These are phyloP conservation scores for Notothenia rossii DNA, from an alignment of 2,113 vertebrate species.

Conservation along the genomic window DNA sequence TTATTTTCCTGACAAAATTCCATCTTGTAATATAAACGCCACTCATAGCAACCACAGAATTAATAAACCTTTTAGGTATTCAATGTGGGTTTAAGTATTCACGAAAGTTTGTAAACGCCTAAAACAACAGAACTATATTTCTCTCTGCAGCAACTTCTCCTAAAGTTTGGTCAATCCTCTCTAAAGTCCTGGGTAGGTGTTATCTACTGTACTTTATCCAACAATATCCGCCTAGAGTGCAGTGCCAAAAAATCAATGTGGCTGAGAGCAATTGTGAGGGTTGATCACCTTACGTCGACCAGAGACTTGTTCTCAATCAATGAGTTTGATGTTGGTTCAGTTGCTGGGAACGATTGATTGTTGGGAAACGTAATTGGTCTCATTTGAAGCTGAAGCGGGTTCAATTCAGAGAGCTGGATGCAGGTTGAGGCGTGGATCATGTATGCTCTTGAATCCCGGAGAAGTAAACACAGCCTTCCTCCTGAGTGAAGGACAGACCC, in stretches of 20 bases:
- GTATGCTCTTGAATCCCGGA: conserved; percentile 49
- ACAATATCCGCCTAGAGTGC: conserved; percentile 71
- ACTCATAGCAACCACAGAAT: background rate
- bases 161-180: conserved; percentile 5
- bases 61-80: background rate
- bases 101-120: too few relatives aligned
- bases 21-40: background rate
- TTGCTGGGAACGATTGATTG: conserved; percentile 82
- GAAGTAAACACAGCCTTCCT: conserved; percentile 57
- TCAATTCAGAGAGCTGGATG: conserved; percentile 56
- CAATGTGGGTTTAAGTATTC: too few relatives aligned
- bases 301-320: conserved; percentile 80
- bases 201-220: conserved; percentile 61
- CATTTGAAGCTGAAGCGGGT: conserved; percentile 78
- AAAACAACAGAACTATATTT: background rate
- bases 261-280: conserved; percentile 75
- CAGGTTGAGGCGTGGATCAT: conserved; percentile 63
- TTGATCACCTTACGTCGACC: conserved; percentile 81
- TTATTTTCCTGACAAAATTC: background rate
- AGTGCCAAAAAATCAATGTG: conserved; percentile 77
- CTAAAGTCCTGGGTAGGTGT: conserved; percentile 33
- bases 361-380: conserved; percentile 78
- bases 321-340: conserved; percentile 84
- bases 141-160: conserved; percentile 9
- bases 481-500: conserved; percentile 31